A percentile compares a stretch with the other conserved stretches of the same genome.
These are phyloP conservation scores for Buphagus erythrorhynchus DNA, from an alignment of 2,797 vertebrate genomes.

Conservation along the genomic window DNA sequence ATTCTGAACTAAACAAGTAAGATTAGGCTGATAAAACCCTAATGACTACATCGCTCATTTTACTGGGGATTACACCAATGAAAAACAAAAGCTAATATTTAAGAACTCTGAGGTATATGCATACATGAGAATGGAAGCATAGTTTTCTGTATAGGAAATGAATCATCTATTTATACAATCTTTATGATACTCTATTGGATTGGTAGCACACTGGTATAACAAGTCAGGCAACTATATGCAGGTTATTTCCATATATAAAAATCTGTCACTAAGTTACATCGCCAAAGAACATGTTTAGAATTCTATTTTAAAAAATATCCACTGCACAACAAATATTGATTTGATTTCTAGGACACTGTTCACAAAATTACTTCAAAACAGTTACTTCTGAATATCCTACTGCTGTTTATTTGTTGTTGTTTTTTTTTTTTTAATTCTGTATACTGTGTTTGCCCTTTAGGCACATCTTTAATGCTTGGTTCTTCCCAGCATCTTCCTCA, in stretches of 20 bases:
- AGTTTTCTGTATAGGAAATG: not conserved
- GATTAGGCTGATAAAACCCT: not conserved
- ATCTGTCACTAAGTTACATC: not conserved
- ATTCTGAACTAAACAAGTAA: not conserved
- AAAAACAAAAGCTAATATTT: not conserved
- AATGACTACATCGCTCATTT: not conserved
- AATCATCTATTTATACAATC: not conserved
- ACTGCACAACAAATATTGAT: not conserved
- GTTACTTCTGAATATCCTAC: not conserved
- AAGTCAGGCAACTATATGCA: not conserved
- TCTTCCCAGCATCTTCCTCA: not conserved
- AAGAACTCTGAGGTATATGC: not conserved
- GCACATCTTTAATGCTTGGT: not conserved
- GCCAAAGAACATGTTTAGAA: not conserved
- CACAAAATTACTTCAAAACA: not conserved
- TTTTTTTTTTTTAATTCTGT: not conserved
- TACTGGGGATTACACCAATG: not conserved
- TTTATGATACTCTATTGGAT: not conserved
- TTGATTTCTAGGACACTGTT: not conserved
- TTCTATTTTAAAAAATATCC: not conserved
- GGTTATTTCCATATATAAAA: not conserved
- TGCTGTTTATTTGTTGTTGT: not conserved
- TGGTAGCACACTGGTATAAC: not conserved
- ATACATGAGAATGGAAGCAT: not conserved
- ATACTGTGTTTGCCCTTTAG: not conserved